phyloP scores from a whole-genome alignment of 1,140 invertebrate genomes.

The Cotesia vestalis region DNA sequence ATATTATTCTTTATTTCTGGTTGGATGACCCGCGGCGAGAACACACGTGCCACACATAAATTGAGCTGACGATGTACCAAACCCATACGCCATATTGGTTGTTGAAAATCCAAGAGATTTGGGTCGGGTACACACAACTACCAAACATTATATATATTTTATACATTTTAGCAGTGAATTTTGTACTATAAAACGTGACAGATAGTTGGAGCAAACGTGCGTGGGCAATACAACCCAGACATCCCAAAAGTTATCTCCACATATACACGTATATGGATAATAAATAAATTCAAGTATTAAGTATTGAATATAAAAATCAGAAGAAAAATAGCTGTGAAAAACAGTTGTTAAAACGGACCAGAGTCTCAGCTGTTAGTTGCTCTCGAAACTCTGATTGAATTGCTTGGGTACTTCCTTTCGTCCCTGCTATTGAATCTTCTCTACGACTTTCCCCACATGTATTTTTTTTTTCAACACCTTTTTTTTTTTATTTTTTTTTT shows the following conservation, averaged over 20 bases:
- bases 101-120: conserved; percentile 12
- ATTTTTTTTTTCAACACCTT: background rate
- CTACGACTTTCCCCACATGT: background rate
- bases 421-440: background rate
- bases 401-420: background rate
- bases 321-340: background rate
- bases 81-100: background rate
- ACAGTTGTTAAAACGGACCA: background rate
- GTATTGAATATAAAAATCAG: background rate
- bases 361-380: conserved; percentile 22
- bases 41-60: conserved; percentile 28
- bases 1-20: conserved; percentile 1
- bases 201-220: conserved; percentile 9
- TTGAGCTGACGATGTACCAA: conserved; percentile 13
- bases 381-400: conserved; percentile 21
- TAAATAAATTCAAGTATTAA: no score
- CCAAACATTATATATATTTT: background rate
- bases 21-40: background rate
- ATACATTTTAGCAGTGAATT: conserved; percentile 28
- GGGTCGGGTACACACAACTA: background rate
- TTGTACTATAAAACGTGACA: conserved; percentile 29
- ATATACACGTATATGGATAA: background rate
- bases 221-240: background rate
- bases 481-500: background rate
- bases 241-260: no score